Evolutionary conservation across 2,888 invertebrate genomes (phyloP).

Genomic region (Serrognathus titanus): DNA sequence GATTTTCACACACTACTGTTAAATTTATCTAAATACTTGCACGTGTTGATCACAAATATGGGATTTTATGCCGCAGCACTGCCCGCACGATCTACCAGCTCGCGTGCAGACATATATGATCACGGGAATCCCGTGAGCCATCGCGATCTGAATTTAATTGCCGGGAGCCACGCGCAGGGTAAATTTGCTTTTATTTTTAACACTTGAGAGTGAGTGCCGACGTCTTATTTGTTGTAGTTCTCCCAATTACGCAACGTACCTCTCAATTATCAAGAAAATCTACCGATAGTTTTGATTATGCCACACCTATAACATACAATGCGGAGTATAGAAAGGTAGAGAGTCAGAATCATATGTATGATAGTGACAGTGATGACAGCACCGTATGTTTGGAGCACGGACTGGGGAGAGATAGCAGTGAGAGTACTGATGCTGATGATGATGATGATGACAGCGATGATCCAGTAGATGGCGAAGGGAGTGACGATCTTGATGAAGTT

Average conservation of each 20-base stretch:
- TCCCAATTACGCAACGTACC: constrained; percentile 5
- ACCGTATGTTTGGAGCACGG: constrained; percentile 25
- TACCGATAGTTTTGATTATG: constrained; percentile 51
- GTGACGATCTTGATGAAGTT: constrained; percentile 48
- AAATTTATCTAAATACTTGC: no score
- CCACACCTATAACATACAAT: constrained; percentile 60
- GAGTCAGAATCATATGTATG: constrained; percentile 38
- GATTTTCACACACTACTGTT: no score
- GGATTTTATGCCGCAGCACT: no score
- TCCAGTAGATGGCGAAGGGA: constrained; percentile 30
- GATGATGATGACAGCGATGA: constrained; percentile 29
- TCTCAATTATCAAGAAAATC: constrained; percentile 18
- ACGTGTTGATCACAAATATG: no score
- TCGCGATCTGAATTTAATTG: constrained; percentile 45
- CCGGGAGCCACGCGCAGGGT: constrained; percentile 26
- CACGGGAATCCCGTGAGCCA: constrained; percentile 56
- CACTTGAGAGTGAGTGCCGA: not conserved
- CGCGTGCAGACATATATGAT: constrained; percentile 27
- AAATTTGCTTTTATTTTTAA: constrained; percentile 2
- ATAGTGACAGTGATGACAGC: constrained; percentile 40
- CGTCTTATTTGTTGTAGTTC: not conserved
- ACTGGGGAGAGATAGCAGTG: constrained; percentile 22
- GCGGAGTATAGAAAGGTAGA: constrained; percentile 60
- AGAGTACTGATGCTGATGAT: constrained; percentile 25
- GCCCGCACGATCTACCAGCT: no score